phyloP scores from a whole-genome alignment of 2,113 vertebrate species.

The Mesembrinibis cayennensis region DNA sequence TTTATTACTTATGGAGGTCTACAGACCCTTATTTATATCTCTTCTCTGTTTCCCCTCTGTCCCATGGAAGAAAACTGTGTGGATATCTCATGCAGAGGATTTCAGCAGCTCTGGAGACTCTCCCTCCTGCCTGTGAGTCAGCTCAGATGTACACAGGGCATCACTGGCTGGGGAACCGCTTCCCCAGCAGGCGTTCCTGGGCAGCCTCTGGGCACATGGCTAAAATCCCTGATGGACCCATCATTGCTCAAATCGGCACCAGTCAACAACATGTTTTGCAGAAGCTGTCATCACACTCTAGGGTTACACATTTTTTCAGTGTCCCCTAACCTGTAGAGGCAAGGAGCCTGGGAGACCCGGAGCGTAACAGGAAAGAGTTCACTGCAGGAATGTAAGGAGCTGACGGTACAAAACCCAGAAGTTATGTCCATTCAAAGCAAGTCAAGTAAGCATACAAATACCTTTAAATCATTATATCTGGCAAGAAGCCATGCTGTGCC shows the following conservation, averaged over 20 bases:
- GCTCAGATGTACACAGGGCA: background rate
- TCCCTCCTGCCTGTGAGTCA: background rate
- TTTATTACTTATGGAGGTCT: background rate
- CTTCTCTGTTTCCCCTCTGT: background rate
- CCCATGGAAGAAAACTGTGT: background rate
- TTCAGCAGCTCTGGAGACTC: background rate
- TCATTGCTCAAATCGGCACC: background rate
- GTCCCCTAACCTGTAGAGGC: constrained; percentile 36
- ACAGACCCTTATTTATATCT: background rate
- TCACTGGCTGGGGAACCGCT: background rate
- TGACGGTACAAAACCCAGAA: background rate
- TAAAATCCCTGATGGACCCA: background rate
- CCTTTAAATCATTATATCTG: constrained; percentile 11
- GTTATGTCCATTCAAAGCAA: constrained; percentile 4
- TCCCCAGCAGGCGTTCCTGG: background rate
- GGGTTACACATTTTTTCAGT: constrained; percentile 38
- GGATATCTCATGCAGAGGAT: background rate
- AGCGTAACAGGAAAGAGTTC: background rate
- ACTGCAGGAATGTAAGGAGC: background rate
- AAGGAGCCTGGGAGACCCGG: background rate
- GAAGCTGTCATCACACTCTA: constrained; percentile 48
- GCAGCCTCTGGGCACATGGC: background rate
- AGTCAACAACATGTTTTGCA: background rate
- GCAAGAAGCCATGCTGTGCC: constrained; percentile 7
- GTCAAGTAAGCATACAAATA: constrained; percentile 13